Base-by-base conservation (phyloP, 2,888 invertebrate species). In the Bhutanitis thaidina region DNA sequence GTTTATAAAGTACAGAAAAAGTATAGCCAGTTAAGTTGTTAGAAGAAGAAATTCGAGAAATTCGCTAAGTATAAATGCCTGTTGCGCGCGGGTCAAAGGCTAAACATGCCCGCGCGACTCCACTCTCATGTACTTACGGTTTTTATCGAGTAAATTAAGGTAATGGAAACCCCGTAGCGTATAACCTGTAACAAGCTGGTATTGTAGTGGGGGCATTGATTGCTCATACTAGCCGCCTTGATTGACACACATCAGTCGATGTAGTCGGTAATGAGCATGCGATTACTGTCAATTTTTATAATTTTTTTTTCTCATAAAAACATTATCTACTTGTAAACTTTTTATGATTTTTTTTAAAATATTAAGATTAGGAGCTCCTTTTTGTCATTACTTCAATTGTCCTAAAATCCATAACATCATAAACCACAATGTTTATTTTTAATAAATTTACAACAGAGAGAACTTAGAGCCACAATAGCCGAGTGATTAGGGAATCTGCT, bases 191-290 rank as follows among this genome's bases (percentile, higher is more conserved):
- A 82, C 81, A 77, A 80, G 80, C 77, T 71, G 74, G 77, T 80
- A 78, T 79, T 81, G 80, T 77, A 37, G 39, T 43, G 27, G 43
- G 50, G 43, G 39, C 53, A 46, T 49, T 52, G 47, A 54, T 52
- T 52, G 51, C 36, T 47, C 12, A 47, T 41, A 40, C 51, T 37
- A 30, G 49, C 44, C 25, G 55, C 56, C 67, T 36, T 80, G 83
- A 85, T 81, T 83, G 83, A 83, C 85, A 76, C 61, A 68, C 80
- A 78, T 81, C 80, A 76, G 60, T 69, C 77, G 71, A 74, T 73
- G 62, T 65, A 62, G 54, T 61, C 64, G 60, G 74, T 84, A 83
- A 85, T 82, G 81, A 80, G 74, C 69, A 58, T 58, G 74, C 39
- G 49, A 43, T 45, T 53, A 49, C 58, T 67, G 64, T 60, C 73